Conservation (phyloP, 92 coral and sea anemone genomes). For the Isaurus tuberculatus region DNA sequence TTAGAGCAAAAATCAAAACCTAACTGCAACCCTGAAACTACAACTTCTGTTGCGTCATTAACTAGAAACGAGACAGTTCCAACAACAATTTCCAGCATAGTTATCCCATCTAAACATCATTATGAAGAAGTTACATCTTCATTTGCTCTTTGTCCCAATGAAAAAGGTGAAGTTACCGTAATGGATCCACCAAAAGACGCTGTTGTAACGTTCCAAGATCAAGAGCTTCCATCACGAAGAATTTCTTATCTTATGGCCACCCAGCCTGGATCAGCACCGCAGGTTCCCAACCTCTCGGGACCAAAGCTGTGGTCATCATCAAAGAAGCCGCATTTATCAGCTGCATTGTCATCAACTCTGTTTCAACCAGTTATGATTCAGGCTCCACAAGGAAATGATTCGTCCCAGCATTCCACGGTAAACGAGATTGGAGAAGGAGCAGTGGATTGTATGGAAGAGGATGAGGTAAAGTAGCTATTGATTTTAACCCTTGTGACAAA, state of each 20-base stretch:
- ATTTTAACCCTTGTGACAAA: background rate
- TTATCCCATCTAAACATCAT: conserved; percentile 23
- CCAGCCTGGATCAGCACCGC: conserved; percentile 33
- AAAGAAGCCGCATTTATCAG: conserved; percentile 36
- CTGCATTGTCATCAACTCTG: conserved; percentile 40
- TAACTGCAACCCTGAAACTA: conserved; percentile 8
- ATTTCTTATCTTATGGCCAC: conserved; percentile 97
- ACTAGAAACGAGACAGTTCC: conserved; percentile 1
- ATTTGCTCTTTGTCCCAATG: conserved; percentile 32
- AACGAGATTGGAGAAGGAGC: conserved; percentile 20
- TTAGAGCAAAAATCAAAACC: background rate
- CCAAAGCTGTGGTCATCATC: conserved; percentile 49
- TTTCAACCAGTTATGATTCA: conserved; percentile 45
- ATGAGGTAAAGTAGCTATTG: conserved; percentile 8
- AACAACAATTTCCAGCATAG: conserved; percentile 22
- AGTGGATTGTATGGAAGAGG: conserved; percentile 30
- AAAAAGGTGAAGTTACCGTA: conserved; percentile 20
- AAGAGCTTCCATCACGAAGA: conserved; percentile 64
- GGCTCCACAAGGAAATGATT: conserved; percentile 16
- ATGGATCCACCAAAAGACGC: conserved; percentile 6
- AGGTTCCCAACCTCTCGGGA: conserved; percentile 38
- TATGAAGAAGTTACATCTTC: conserved; percentile 26
- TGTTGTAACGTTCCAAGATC: background rate
- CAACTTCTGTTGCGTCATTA: background rate
- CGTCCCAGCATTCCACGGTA: conserved; percentile 3